Evolutionary conservation across 2,888 invertebrate genomes (phyloP).

Genomic region (Ormia ochracea): DNA sequence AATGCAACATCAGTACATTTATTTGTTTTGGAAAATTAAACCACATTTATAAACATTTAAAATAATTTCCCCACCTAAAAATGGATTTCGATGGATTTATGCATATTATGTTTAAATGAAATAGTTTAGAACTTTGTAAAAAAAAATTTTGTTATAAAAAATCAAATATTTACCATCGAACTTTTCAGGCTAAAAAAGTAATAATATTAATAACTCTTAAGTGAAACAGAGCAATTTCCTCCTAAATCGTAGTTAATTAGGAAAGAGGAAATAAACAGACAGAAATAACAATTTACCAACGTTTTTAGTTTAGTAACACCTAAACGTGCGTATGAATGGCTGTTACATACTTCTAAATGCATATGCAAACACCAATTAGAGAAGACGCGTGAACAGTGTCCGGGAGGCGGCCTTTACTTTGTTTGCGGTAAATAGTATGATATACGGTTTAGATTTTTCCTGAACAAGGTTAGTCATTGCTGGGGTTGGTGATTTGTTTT

Average conservation of each 20-base stretch:
- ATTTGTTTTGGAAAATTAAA: no score
- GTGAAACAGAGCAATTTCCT: no score
- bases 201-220: no score
- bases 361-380: not conserved
- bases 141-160: no score
- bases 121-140: no score
- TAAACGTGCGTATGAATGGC: not conserved
- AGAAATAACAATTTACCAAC: not conserved
- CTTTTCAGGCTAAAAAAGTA: no score
- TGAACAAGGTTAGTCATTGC: not conserved
- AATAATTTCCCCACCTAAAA: not conserved
- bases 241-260: no score
- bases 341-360: no score
- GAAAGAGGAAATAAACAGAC: not conserved
- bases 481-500: slow-evolving; percentile 24
- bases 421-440: not conserved
- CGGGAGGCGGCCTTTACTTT: not conserved
- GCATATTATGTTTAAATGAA: no score
- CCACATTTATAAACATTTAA: not conserved
- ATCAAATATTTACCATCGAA: no score
- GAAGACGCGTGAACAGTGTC: not conserved
- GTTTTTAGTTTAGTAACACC: not conserved
- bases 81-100: no score
- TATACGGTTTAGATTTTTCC: slow-evolving; percentile 1
- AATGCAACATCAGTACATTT: no score